Percentiles rank a stretch among this genome's conserved stretches.
These are phyloP conservation scores for Gnathonemus longibarbis DNA, from an alignment of 2,113 vertebrate genomes.

Conservation along the genomic window DNA sequence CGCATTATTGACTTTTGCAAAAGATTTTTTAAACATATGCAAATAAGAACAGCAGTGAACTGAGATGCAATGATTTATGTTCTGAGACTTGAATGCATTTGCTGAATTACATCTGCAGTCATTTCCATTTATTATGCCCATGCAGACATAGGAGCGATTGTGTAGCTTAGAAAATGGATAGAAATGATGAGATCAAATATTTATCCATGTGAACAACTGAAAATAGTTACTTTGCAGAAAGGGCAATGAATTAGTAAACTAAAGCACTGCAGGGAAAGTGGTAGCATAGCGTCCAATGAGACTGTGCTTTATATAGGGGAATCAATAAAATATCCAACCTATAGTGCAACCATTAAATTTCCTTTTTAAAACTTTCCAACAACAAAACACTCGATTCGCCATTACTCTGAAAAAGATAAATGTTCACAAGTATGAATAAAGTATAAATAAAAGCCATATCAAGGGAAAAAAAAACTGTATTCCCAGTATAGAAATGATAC, in stretches of 20 bases:
- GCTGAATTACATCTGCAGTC: background rate
- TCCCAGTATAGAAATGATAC: background rate
- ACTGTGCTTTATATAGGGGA: background rate
- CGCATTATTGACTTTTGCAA: conserved; percentile 28
- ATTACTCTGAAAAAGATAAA: background rate
- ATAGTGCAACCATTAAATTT: background rate
- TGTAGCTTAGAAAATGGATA: conserved; percentile 7
- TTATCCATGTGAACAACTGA: conserved; percentile 3
- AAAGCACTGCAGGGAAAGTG: background rate
- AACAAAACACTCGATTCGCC: background rate
- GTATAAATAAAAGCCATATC: background rate
- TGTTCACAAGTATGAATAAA: background rate
- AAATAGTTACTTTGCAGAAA: conserved; percentile 9
- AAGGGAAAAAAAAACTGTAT: background rate
- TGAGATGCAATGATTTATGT: conserved; percentile 29
- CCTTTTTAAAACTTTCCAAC: conserved; percentile 10
- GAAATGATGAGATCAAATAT: conserved; percentile 25
- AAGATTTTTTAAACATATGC: conserved; percentile 32
- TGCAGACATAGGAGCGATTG: background rate
- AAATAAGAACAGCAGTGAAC: conserved; percentile 21
- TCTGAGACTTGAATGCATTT: conserved; percentile 21
- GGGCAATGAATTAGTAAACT: conserved; percentile 21
- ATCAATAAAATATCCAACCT: conserved; percentile 10
- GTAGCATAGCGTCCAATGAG: background rate
- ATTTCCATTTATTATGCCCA: background rate